Evolutionary conservation across 2,797 vertebrate species (phyloP).

Genomic region (Arremon aurantiirostris): DNA sequence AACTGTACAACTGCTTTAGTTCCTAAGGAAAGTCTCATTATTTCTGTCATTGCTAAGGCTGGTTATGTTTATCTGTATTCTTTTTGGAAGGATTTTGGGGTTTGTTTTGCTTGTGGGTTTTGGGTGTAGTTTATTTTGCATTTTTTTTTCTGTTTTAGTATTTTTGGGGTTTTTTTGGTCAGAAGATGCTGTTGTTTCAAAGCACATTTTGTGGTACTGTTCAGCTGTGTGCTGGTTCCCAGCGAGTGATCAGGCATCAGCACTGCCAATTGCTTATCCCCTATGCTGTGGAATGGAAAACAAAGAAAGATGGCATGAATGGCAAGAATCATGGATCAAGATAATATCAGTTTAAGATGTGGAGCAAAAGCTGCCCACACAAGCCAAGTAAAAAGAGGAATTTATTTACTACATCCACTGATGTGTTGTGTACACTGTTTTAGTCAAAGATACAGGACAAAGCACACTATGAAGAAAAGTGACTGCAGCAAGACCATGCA

Average conservation of each 20-base stretch:
- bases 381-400: not conserved
- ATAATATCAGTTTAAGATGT: not conserved
- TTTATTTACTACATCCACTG: not conserved
- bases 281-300: not conserved
- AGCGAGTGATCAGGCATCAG: not conserved
- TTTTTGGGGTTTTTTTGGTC: not conserved
- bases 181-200: not conserved
- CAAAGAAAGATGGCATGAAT: not conserved
- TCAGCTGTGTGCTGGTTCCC: not conserved
- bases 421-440: not conserved
- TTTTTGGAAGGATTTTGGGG: not conserved
- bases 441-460: not conserved
- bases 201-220: not conserved
- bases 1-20: not conserved
- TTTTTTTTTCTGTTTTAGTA: not conserved
- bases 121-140: not conserved
- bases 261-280: rapidly evolving
- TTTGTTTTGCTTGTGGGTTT: not conserved
- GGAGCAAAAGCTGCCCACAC: not conserved
- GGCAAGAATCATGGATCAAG: not conserved
- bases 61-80: not conserved
- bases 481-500: not conserved
- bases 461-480: not conserved
- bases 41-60: not conserved
- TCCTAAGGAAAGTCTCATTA: not conserved